A percentile compares a stretch with the other conserved stretches of the same genome.
Conservation (phyloP, 2,888 invertebrate genomes). For the Drymonia ruficornis region DNA sequence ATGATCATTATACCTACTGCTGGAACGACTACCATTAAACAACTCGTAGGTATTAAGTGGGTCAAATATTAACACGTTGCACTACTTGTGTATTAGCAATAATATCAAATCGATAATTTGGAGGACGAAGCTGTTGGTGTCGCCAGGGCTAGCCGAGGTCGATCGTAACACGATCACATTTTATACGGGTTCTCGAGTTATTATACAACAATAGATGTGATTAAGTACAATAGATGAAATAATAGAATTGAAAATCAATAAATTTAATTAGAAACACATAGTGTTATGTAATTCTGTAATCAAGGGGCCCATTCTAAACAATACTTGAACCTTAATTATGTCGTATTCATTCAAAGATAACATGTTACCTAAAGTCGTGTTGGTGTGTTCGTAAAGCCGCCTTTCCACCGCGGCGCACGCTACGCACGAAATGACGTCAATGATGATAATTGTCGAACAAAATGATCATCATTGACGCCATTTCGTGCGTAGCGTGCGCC, state of each 20-base stretch:
- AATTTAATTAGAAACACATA: slow-evolving; percentile 2
- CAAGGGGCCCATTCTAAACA: neutral
- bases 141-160: slow-evolving; percentile 25
- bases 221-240: neutral
- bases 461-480: too few relatives aligned
- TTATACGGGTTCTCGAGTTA: slow-evolving; percentile 21
- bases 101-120: slow-evolving; percentile 38
- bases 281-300: neutral
- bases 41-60: neutral
- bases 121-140: slow-evolving; percentile 43
- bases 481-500: too few relatives aligned
- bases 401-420: too few relatives aligned
- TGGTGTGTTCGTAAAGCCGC: neutral
- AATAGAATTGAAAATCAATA: neutral
- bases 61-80: neutral
- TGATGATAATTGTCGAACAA: too few relatives aligned
- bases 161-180: slow-evolving; percentile 15
- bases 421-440: too few relatives aligned
- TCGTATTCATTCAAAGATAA: neutral
- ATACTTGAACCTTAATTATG: too few relatives aligned
- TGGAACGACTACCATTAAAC: neutral
- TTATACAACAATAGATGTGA: slow-evolving; percentile 2
- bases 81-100: slow-evolving; percentile 13
- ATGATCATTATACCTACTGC: too few relatives aligned
- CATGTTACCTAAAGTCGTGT: neutral